A percentile compares a stretch with the other conserved stretches of the same genome.
These are phyloP conservation scores for Caenorhabditis drosophilae DNA, from an alignment of 2,888 invertebrate genomes.

Conservation along the genomic window DNA sequence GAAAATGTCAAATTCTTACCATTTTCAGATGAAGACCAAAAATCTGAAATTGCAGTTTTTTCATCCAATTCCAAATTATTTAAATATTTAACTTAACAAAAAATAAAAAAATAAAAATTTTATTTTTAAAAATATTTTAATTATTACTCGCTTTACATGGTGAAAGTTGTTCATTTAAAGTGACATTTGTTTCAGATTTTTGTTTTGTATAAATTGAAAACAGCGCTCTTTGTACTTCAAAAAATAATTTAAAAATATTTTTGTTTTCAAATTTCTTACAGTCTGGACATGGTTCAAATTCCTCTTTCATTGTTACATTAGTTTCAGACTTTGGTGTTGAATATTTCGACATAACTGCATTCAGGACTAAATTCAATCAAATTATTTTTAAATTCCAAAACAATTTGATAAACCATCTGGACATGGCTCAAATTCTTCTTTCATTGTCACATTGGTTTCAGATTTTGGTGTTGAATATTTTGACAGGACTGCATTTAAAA, in stretches of 20 bases:
- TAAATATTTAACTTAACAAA: background rate
- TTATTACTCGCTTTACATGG: slow-evolving; percentile 16
- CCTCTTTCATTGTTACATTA: background rate
- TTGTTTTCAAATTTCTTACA: no score
- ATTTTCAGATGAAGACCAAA: background rate
- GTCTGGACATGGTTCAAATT: no score
- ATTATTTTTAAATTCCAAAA: no score
- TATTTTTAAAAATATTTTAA: background rate
- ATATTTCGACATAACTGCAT: slow-evolving; percentile 2
- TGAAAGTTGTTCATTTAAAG: slow-evolving; percentile 14
- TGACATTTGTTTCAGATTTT: slow-evolving; percentile 27
- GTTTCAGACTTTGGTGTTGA: slow-evolving; percentile 21
- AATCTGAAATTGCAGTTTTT: background rate
- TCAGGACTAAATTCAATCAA: no score
- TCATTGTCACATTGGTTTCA: slow-evolving; percentile 9
- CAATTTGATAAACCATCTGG: no score
- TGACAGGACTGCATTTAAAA: background rate
- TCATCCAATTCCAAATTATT: slow-evolving; percentile 1
- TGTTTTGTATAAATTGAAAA: slow-evolving; percentile 8
- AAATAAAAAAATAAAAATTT: background rate
- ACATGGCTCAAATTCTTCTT: background rate
- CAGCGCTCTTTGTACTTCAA: no score
- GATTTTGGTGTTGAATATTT: slow-evolving; percentile 19
- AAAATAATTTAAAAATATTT: no score
- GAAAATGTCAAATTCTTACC: background rate